phyloP scores from a whole-genome alignment of 2,888 invertebrate genomes.

The Eilema sororculum region DNA sequence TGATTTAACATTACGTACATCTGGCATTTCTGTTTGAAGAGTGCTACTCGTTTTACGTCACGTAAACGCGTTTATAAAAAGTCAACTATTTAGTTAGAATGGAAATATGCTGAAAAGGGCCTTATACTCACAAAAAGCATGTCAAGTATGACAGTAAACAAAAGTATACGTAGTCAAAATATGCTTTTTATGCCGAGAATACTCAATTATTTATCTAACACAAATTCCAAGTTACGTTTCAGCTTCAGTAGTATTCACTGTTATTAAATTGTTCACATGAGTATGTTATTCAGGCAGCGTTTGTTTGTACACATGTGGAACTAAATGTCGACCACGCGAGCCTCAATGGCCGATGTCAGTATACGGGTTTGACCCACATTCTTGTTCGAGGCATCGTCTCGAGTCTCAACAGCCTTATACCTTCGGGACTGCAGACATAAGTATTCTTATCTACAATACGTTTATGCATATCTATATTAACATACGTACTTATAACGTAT shows the following conservation, averaged over 20 bases:
- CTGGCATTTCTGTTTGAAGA: neutral
- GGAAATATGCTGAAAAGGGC: neutral
- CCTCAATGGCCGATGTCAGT: constrained; percentile 32
- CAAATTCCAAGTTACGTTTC: neutral
- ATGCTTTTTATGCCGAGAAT: neutral
- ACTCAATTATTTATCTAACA: neutral
- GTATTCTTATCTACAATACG: constrained; percentile 27
- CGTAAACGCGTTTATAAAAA: neutral
- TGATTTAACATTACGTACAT: neutral
- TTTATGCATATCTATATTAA: constrained; percentile 42
- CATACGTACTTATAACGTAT: constrained; percentile 33
- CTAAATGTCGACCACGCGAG: constrained; percentile 37
- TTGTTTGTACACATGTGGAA: constrained; percentile 41
- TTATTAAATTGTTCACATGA: constrained; percentile 25
- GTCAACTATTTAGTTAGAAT: neutral
- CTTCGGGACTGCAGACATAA: constrained; percentile 34
- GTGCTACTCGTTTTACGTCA: neutral
- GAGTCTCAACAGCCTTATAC: constrained; percentile 25
- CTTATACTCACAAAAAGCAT: neutral
- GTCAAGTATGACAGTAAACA: neutral
- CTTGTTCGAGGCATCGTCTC: constrained; percentile 28
- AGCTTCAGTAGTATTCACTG: constrained; percentile 16
- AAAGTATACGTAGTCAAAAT: neutral
- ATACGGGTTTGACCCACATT: constrained; percentile 49
- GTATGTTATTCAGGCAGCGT: constrained; percentile 25